A percentile compares a stretch with the other conserved stretches of the same genome.
These are phyloP conservation scores for Drosophila kambysellisi DNA, from an alignment of 2,888 invertebrate genomes.

Conservation along the genomic window DNA sequence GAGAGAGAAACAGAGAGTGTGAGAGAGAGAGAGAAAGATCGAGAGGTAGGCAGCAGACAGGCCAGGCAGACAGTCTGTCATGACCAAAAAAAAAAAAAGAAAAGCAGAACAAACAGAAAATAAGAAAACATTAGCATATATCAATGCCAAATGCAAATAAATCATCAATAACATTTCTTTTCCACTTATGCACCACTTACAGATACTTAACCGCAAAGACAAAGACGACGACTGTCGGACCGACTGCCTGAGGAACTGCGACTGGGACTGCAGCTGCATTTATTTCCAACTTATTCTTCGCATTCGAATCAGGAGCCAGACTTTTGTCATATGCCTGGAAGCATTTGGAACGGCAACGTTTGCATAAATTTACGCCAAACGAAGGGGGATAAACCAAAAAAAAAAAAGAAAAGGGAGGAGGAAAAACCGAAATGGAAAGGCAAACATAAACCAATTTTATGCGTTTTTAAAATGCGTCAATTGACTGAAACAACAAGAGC, in stretches of 20 bases:
- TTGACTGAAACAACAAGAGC: slow-evolving; percentile 79
- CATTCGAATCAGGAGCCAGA: slow-evolving; percentile 5
- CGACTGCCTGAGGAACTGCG: slow-evolving; percentile 9
- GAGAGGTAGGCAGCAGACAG: slow-evolving; percentile 11
- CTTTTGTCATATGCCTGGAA: slow-evolving; percentile 50
- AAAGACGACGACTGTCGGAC: slow-evolving; percentile 22
- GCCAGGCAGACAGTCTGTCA: slow-evolving; percentile 28
- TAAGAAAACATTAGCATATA: slow-evolving; percentile 75
- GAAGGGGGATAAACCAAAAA: slow-evolving; percentile 41
- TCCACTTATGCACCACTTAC: slow-evolving; percentile 80
- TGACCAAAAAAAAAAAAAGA: slow-evolving; percentile 13
- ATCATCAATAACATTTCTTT: slow-evolving; percentile 80
- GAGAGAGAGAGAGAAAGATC: not conserved
- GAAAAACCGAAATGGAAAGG: slow-evolving; percentile 65
- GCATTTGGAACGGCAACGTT: slow-evolving; percentile 53
- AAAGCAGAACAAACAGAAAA: slow-evolving; percentile 3
- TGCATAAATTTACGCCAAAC: slow-evolving; percentile 72
- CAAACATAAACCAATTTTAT: slow-evolving; percentile 81
- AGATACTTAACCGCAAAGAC: slow-evolving; percentile 69
- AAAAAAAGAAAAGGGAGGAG: not conserved
- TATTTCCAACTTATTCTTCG: slow-evolving; percentile 4
- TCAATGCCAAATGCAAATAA: slow-evolving; percentile 82
- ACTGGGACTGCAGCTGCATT: slow-evolving; percentile 54
- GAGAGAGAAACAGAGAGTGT: slow-evolving; percentile 9
- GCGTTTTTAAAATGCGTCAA: slow-evolving; percentile 82